These are phyloP conservation scores for Dromiciops gliroides DNA, from an alignment of 2,113 vertebrate species.

Conservation along the genomic window DNA sequence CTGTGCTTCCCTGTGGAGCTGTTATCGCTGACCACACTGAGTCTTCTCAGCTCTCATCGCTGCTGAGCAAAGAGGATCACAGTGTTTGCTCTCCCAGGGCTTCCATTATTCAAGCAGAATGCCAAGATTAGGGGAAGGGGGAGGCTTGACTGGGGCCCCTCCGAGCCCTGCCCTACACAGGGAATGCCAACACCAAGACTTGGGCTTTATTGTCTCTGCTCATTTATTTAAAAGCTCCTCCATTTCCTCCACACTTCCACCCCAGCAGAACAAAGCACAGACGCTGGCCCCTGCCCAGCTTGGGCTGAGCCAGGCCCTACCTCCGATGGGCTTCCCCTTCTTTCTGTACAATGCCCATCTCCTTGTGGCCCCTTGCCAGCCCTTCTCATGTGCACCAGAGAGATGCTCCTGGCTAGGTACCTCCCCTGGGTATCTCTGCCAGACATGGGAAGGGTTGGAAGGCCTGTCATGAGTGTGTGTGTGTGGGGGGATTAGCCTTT, in stretches of 20 bases:
- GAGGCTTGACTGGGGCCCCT: too few species aligned
- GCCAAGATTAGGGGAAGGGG: neutral
- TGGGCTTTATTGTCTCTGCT: neutral
- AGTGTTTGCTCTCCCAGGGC: too few species aligned
- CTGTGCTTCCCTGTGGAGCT: too few species aligned
- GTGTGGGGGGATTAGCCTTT: neutral
- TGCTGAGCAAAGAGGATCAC: too few species aligned
- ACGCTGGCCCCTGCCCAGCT: neutral
- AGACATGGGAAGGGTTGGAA: neutral
- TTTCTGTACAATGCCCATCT: neutral
- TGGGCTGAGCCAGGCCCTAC: neutral
- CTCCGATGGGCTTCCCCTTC: too few species aligned
- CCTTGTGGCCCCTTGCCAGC: neutral
- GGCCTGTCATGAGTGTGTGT: neutral
- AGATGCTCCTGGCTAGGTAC: neutral
- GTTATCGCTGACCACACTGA: neutral
- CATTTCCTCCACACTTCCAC: neutral
- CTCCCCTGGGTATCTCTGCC: neutral
- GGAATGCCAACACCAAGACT: too few species aligned
- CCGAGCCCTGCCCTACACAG: too few species aligned
- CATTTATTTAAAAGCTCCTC: neutral
- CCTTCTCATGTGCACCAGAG: too few species aligned
- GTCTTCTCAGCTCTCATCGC: neutral
- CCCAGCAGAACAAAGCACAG: neutral
- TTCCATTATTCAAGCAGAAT: neutral